Base-by-base conservation (phyloP, 2,888 invertebrate species). In the Stenichneumon culpator region DNA sequence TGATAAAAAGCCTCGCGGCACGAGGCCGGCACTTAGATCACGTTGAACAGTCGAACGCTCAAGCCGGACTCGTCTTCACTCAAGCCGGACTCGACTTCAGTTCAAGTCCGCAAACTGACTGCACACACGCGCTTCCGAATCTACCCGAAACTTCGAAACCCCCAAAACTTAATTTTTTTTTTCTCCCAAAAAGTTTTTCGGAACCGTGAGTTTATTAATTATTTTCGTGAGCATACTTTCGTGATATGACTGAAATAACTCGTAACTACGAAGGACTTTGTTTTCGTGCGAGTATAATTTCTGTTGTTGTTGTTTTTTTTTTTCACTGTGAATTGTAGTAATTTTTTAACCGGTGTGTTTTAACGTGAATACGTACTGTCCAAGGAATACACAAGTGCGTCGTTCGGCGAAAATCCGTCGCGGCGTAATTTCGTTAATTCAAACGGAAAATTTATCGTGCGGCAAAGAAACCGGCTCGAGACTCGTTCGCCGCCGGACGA, bases 21-120 rank as follows among this genome's bases (percentile, higher is more conserved):
- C 86, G 88, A 84, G 44, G 88, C 84, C 89, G 89, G 86, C 92
- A 89, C 91, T 90, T 91, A 92, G 91, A 91, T 89, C 86, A 91
- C 90, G 89, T 80, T 91, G 87, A 89, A 89, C 91, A 89, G 89
- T 90, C 91, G 90, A 87, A 81, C 86, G 88, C 86, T 86, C 78
- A 87, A 88, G 83, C 87, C 16, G 2, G 28, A 63, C 63, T 32
- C 63, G 32, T 28, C 63, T 32, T n/a, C 32, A 9, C 14, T 60
- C 78, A 87, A 88, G 83, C 87, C 16, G 2, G 28, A 63, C 63
- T 32, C 63, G 32, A 16, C 63, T 32, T n/a, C 32, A 9, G 25
- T 60, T n/a, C n/a, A n/a, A 7, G 16, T 4, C 28, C 28, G n/a
- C 32, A 79, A 36, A 60, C 70, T 36, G 72, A 73, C 50, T 28